A percentile compares a stretch with the other conserved stretches of the same genome.
These are phyloP conservation scores for Gorsachius goisagi DNA, from an alignment of 2,113 vertebrate species.

Conservation along the genomic window DNA sequence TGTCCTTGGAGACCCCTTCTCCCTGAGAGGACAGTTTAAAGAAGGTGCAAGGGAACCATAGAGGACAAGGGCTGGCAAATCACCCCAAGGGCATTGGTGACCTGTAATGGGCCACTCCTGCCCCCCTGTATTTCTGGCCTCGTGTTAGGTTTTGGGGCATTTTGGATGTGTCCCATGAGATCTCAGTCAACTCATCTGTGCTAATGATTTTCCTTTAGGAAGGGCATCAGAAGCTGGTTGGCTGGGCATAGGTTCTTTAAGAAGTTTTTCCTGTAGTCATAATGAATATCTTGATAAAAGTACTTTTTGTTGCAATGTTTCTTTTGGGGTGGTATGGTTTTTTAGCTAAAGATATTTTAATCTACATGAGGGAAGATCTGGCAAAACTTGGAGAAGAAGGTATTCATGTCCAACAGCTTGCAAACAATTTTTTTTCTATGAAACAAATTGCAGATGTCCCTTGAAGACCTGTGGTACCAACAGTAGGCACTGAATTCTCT, in stretches of 20 bases:
- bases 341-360: neutral
- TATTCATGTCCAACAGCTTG: neutral
- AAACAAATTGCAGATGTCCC: neutral
- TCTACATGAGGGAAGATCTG: neutral
- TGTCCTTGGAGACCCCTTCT: neutral
- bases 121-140: neutral
- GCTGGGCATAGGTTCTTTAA: neutral
- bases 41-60: neutral
- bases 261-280: neutral
- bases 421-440: neutral
- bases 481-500: neutral
- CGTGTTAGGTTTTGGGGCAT: neutral
- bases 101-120: no score
- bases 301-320: neutral
- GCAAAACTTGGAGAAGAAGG: neutral
- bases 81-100: accelerated
- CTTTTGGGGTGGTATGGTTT: neutral
- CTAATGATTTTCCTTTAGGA: neutral
- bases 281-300: neutral
- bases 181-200: neutral
- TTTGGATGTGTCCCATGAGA: neutral
- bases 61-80: neutral
- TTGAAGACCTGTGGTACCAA: neutral
- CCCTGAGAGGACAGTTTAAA: neutral
- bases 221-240: neutral